Conservation (phyloP, 1,140 invertebrate species). For the Orius insidiosus region DNA sequence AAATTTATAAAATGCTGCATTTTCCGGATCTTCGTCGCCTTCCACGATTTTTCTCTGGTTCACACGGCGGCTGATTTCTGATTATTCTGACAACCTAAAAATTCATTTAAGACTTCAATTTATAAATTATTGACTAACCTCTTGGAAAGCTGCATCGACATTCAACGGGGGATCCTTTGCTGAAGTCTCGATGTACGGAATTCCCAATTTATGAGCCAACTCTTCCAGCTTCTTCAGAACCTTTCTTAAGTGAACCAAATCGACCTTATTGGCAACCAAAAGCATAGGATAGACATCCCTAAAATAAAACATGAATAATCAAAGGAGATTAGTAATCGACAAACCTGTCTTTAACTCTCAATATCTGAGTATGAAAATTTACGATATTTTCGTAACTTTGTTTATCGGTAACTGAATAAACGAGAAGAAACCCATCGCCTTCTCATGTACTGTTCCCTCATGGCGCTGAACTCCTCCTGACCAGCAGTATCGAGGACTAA, state of each 20-base stretch:
- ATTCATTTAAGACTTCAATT: slow-evolving; percentile 12
- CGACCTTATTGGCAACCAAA: slow-evolving; percentile 79
- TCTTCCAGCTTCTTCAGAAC: slow-evolving; percentile 70
- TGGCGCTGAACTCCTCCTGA: slow-evolving; percentile 86
- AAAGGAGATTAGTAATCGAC: slow-evolving; percentile 11
- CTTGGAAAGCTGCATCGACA: slow-evolving; percentile 84
- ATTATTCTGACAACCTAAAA: slow-evolving; percentile 55
- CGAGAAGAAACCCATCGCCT: slow-evolving; percentile 83
- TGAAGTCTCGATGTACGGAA: slow-evolving; percentile 88
- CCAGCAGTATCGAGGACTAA: slow-evolving; percentile 80
- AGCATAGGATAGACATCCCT: slow-evolving; percentile 82
- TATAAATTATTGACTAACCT: slow-evolving; percentile 48
- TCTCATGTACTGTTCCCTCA: slow-evolving; percentile 92
- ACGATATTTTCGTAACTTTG: slow-evolving; percentile 69
- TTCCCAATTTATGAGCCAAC: slow-evolving; percentile 58
- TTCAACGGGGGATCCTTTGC: slow-evolving; percentile 89
- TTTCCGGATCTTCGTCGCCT: slow-evolving; percentile 13
- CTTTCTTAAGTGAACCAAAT: slow-evolving; percentile 69
- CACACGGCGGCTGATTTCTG: slow-evolving; percentile 49
- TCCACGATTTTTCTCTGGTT: slow-evolving; percentile 41
- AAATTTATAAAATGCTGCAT: slow-evolving; percentile 10
- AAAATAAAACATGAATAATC: slow-evolving; percentile 15
- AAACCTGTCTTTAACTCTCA: slow-evolving; percentile 75
- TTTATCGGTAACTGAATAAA: slow-evolving; percentile 80
- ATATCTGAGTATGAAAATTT: slow-evolving; percentile 76